These are phyloP conservation scores for Petrolisthes cinctipes DNA, from an alignment of 2,888 invertebrate species.

Conservation along the genomic window DNA sequence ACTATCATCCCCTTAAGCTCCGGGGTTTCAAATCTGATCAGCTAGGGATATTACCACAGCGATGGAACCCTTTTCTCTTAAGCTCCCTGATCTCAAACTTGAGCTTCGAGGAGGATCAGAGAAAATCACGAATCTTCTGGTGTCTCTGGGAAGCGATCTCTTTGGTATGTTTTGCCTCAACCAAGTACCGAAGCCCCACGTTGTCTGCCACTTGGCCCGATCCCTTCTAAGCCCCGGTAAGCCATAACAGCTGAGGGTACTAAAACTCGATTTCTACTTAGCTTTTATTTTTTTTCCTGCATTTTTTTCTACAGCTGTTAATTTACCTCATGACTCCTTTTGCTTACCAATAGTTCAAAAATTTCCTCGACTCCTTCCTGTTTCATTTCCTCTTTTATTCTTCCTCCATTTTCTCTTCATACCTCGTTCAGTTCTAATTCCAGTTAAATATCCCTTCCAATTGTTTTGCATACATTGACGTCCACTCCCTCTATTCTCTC, in stretches of 20 bases:
- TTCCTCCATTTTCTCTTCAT: background rate
- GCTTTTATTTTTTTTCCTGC: background rate
- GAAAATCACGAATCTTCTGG: background rate
- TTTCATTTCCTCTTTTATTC: background rate
- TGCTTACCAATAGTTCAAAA: background rate
- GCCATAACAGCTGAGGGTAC: conserved; percentile 29
- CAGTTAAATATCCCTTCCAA: no score
- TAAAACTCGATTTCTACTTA: background rate
- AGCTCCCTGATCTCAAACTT: no score
- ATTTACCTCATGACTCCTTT: background rate
- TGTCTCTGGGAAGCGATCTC: background rate
- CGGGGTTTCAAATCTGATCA: no score
- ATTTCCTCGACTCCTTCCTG: background rate
- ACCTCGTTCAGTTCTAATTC: background rate
- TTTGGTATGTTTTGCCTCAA: background rate
- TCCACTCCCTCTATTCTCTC: background rate
- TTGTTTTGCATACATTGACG: no score
- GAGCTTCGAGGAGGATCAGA: background rate
- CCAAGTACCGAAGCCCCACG: background rate
- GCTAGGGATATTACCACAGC: no score
- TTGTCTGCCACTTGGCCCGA: conserved; percentile 1
- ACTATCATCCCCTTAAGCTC: no score
- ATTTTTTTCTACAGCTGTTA: background rate
- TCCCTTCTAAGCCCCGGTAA: conserved; percentile 30
- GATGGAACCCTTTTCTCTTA: no score